Base-by-base conservation (phyloP, 2,113 vertebrate species). In the Brachirus orientalis region DNA sequence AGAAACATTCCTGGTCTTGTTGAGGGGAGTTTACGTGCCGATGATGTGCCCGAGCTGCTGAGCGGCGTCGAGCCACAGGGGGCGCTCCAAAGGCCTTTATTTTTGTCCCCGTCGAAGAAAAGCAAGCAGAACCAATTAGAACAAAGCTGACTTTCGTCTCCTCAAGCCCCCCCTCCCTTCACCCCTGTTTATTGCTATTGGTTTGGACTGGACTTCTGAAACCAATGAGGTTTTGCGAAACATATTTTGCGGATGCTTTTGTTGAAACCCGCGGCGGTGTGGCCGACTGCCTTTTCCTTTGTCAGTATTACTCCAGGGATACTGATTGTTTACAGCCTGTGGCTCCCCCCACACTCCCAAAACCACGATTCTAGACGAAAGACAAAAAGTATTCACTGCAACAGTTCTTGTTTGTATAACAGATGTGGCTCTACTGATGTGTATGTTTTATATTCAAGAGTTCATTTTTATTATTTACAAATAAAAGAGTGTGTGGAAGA, bases 201-300 rank as follows among this genome's bases (percentile, higher is more conserved):
- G 95, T 96, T 96, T 95, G 95, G 95, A 96, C 95, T 94, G 94
- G 95, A 95, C 92, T 95, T 94, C 91, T 85, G 70, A 92, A 92
- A 94, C 92, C 94, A 94, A 95, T 91, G 91, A 75, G 75, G 75
- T 72, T 85, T 85, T 72, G 68, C 82, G 2, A 69, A 77, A 79
- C 78, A 82, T 79, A 73, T 77, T 82, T 84, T 82, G 79, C 70
- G 50, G 79, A 86, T 60, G 79, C 82, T 91, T 88, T 56, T 50
- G 82, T 90, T 87, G 67, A 86, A 83, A 69, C 74, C 82, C 69
- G 79, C 94, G 95, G 93, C 93, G 85, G 92, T 91, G 90, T 88
- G 94, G 94, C 95, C 90, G 89, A 80, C 87, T 88, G 90, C 87
- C 82, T 73, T 92, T 93, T 92, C 87, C 91, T 93, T 92, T 93